Percentiles rank a stretch among this genome's conserved stretches.
Conservation (phyloP, 1,140 invertebrate species). For the Meloidogyne floridensis region DNA sequence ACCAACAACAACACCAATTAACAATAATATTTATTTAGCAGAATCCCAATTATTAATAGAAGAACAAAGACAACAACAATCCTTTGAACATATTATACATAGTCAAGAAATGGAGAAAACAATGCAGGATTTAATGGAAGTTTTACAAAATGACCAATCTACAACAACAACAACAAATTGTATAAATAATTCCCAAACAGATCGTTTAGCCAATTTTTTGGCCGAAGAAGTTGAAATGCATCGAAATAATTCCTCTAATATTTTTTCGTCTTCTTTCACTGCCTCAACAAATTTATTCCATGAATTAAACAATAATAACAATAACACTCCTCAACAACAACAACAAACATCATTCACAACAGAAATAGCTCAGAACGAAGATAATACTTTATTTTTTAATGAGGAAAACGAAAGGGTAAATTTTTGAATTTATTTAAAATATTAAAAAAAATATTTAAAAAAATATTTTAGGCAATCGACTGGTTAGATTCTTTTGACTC, state of each 20-base stretch:
- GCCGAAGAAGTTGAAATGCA: conserved; percentile 26
- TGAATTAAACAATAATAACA: not conserved
- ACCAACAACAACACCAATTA: no score
- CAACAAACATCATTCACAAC: not conserved
- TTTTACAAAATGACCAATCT: conserved; percentile 25
- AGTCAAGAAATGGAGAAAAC: not conserved
- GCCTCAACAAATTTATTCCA: not conserved
- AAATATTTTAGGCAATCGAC: not conserved
- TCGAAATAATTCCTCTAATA: conserved; percentile 11
- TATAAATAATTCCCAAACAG: conserved; percentile 10
- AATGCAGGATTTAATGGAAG: conserved; percentile 33
- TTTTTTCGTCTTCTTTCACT: not conserved
- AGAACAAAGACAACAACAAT: not conserved
- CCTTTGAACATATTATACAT: not conserved
- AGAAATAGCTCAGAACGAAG: not conserved
- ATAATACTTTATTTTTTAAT: not conserved
- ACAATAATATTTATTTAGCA: not conserved
- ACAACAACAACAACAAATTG: not conserved
- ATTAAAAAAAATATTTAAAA: not conserved
- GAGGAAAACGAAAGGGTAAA: not conserved
- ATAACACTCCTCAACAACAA: not conserved
- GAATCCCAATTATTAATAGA: conserved; percentile 2
- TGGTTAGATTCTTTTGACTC: conserved; percentile 4
- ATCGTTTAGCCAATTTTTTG: conserved; percentile 21
- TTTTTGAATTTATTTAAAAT: not conserved